Evolutionary conservation across 2,113 vertebrate genomes (phyloP).

Genomic region (Erinaceus europaeus): DNA sequence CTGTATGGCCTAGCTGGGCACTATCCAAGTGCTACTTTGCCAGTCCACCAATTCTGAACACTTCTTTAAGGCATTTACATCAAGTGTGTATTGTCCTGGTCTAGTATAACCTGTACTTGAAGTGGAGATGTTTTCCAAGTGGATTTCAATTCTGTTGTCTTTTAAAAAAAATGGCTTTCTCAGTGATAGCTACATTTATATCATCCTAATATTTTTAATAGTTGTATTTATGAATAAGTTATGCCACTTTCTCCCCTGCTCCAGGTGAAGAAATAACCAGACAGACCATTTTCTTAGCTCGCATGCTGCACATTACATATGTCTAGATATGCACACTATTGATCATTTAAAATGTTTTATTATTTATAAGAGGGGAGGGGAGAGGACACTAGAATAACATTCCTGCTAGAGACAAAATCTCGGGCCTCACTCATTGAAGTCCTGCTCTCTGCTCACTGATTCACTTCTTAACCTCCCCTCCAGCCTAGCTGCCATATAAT

Average conservation of each 20-base stretch:
- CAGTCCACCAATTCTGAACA: too few species aligned
- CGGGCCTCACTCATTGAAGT: too few species aligned
- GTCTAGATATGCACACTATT: neutral
- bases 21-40: too few species aligned
- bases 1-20: too few species aligned
- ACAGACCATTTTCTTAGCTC: neutral
- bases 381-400: too few species aligned
- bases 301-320: neutral
- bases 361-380: too few species aligned
- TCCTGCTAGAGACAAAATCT: too few species aligned
- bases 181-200: neutral
- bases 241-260: neutral
- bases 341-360: too few species aligned
- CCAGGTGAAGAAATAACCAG: neutral
- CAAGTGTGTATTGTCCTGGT: neutral
- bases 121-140: neutral
- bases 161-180: neutral
- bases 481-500: too few species aligned
- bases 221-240: neutral
- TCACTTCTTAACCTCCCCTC: too few species aligned
- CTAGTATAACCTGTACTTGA: neutral
- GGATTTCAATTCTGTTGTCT: neutral
- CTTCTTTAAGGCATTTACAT: too few species aligned
- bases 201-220: neutral
- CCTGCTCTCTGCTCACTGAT: too few species aligned